Evolutionary conservation across 2,888 invertebrate genomes (phyloP).

Genomic region (Patella ulyssiponensis): DNA sequence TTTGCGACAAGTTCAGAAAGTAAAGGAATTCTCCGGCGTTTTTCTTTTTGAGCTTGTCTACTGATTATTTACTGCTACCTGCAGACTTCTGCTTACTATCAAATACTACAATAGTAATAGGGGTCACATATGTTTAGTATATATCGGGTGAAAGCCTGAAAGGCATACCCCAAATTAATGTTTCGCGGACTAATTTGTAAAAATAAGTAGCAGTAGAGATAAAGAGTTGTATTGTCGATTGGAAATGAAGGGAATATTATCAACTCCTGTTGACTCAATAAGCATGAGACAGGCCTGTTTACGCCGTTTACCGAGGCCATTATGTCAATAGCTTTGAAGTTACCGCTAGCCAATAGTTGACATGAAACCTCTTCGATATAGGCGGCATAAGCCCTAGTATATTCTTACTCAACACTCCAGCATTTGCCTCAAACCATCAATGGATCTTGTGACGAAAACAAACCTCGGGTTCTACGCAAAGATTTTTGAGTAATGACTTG

Average conservation of each 20-base stretch:
- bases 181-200: not conserved
- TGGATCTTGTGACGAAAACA: no score
- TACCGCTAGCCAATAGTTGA: conserved; percentile 37
- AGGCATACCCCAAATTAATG: not conserved
- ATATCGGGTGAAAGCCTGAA: not conserved
- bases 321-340: conserved; percentile 35
- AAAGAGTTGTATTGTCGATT: not conserved
- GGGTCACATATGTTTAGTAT: not conserved
- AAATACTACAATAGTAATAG: no score
- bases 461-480: no score
- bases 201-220: not conserved
- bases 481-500: no score
- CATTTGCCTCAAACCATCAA: no score
- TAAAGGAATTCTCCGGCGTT: no score
- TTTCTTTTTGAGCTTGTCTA: no score
- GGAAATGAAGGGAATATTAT: conserved; percentile 1
- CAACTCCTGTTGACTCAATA: not conserved
- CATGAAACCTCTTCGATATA: conserved; percentile 5
- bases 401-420: no score
- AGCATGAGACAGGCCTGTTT: not conserved
- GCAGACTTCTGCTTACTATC: no score
- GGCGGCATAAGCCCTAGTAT: not conserved
- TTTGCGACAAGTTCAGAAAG: no score
- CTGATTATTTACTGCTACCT: no score
- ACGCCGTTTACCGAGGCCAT: conserved; percentile 15